These are phyloP conservation scores for Blastobasis adustella DNA, from an alignment of 2,888 invertebrate species.

Conservation along the genomic window DNA sequence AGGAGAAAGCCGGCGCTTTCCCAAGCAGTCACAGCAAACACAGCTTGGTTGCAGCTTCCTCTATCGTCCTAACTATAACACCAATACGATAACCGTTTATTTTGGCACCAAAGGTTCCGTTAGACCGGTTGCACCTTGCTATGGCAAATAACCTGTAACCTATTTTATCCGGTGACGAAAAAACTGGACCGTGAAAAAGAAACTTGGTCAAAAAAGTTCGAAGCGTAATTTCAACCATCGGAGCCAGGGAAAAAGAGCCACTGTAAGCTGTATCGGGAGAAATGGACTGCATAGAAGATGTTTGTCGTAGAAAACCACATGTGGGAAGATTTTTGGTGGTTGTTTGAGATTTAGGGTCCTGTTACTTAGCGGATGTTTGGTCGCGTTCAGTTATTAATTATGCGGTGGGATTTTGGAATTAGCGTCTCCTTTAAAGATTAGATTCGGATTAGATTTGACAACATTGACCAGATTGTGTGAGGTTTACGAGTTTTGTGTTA, in stretches of 20 bases:
- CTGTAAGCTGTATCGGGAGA: not conserved
- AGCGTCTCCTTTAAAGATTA: slow-evolving; percentile 22
- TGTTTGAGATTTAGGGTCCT: slow-evolving; percentile 51
- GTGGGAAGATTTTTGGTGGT: slow-evolving; percentile 53
- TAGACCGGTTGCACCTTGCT: slow-evolving; percentile 66
- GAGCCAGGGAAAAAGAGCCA: slow-evolving; percentile 6
- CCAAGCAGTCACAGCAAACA: slow-evolving; percentile 5
- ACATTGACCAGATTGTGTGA: no score
- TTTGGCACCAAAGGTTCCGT: slow-evolving; percentile 60
- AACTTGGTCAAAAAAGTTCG: slow-evolving; percentile 5
- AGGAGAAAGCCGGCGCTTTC: no score
- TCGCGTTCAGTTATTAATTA: slow-evolving; percentile 57
- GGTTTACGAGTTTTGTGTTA: no score
- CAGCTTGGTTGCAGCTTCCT: slow-evolving; percentile 48
- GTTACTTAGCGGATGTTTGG: slow-evolving; percentile 63
- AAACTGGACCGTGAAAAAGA: slow-evolving; percentile 32
- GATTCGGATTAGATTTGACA: no score
- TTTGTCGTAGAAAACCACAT: slow-evolving; percentile 34
- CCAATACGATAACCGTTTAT: slow-evolving; percentile 56
- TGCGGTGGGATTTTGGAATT: slow-evolving; percentile 49
- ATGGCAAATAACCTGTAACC: slow-evolving; percentile 71
- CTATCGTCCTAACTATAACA: slow-evolving; percentile 37
- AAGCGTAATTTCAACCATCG: no score
- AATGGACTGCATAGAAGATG: not conserved
- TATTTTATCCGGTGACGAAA: slow-evolving; percentile 55